A percentile compares a stretch with the other conserved stretches of the same genome.
Conservation (phyloP, 2,797 vertebrate species). For the Protonibea diacanthus region DNA sequence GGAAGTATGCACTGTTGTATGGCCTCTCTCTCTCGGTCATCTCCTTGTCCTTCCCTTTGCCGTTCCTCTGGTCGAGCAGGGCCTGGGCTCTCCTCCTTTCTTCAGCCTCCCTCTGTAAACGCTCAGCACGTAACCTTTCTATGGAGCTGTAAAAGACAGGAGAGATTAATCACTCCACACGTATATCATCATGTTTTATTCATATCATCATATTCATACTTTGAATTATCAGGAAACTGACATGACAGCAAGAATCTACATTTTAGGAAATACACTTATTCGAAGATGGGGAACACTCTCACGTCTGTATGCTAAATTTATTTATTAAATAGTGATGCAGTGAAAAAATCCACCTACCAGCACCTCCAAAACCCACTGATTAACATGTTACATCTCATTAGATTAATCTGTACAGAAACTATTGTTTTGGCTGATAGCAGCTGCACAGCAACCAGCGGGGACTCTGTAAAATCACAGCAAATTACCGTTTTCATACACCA, state of each 20-base stretch:
- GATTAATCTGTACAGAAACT: background rate
- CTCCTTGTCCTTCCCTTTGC: constrained; percentile 64
- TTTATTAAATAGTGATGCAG: background rate
- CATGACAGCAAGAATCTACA: background rate
- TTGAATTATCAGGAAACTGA: background rate
- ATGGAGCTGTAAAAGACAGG: constrained; percentile 71
- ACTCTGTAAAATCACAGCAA: background rate
- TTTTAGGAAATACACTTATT: background rate
- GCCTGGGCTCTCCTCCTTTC: constrained; percentile 85
- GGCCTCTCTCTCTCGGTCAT: constrained; percentile 85
- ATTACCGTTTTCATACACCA: background rate
- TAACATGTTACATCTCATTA: background rate
- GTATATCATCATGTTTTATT: too few relatives aligned
- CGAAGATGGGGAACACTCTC: background rate
- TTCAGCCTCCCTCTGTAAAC: constrained; percentile 85
- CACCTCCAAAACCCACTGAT: background rate
- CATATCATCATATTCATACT: background rate
- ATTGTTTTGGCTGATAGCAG: background rate
- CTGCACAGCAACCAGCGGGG: background rate
- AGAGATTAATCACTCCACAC: background rate
- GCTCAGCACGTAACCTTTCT: constrained; percentile 87
- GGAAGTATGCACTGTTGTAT: constrained; percentile 92
- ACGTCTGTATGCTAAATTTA: background rate
- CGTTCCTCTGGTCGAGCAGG: constrained; percentile 79
- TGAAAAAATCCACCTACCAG: background rate